Base-by-base conservation (phyloP, 1,140 invertebrate genomes). In the Sarcophaga peregrina region DNA sequence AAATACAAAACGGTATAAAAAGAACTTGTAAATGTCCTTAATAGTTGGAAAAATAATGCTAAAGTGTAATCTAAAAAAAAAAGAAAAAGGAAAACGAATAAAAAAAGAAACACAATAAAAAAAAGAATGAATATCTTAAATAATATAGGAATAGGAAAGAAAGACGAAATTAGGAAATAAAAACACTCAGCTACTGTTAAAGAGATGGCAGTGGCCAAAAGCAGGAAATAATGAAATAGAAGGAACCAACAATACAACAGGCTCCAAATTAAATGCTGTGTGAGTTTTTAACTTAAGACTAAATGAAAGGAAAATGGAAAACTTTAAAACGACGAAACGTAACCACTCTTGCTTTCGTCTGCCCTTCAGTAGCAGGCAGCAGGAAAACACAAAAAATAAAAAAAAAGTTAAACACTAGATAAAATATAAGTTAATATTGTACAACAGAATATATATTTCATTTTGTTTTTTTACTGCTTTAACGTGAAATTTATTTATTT, bases 371-470 rank as follows among this genome's bases (percentile, higher is more conserved):
- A 37, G 25, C 1, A 4, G 1, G 25, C 25, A 2, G 25, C 25
- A 37, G 25, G 4, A 37, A 37, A 68, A 20, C 52, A 68, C 5
- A 68, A 68, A 7, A 8, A 68, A 0, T 7, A 13, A 52, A 10
- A 13, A 68, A 68, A 7, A 68, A n/a, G n/a, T n/a, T n/a, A n/a
- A 9, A 68, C 5, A 68, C 62, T 68, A 20, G 62, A 20, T 20
- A 25, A 68, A 68, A 68, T 62, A 62, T 62, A 13, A n/a, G 58
- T 62, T 62, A 62, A 62, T 62, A 62, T 62, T 62, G 58, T n/a
- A 62, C 8, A 62, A 17, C 11, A 58, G 8, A 25, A 68, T 37
- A 37, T 4, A n/a, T 68, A 25, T 68, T 68, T 68, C 62, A 68
- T 68, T 68, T 68, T 68, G 5, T 5, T 52, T 52, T 52, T 52